These are phyloP conservation scores for Steinernema feltiae DNA, from an alignment of 1,140 invertebrate species.

Conservation along the genomic window DNA sequence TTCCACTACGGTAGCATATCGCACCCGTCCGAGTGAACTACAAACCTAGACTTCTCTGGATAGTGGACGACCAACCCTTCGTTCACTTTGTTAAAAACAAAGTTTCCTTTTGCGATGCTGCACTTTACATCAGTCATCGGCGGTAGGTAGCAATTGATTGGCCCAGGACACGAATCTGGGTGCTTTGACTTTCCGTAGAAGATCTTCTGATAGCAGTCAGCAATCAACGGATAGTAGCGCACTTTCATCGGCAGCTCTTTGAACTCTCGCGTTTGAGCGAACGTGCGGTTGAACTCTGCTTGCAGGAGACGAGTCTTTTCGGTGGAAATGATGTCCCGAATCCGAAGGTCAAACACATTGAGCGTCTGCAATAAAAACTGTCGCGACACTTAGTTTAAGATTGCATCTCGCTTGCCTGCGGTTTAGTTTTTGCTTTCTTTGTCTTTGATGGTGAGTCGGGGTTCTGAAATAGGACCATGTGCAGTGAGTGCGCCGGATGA, in stretches of 20 bases:
- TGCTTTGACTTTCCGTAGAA: constrained; percentile 1
- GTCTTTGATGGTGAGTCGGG: neutral
- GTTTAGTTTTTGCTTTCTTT: neutral
- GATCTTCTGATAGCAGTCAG: neutral
- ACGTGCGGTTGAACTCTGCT: neutral
- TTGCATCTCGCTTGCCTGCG: neutral
- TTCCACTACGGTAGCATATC: neutral
- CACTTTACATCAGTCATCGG: neutral
- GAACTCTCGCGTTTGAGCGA: neutral
- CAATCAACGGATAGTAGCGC: neutral
- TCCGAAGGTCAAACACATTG: neutral
- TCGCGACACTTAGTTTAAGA: neutral
- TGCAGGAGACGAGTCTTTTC: neutral
- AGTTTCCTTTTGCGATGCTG: neutral
- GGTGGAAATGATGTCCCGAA: neutral
- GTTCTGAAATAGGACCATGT: neutral
- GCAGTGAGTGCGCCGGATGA: neutral
- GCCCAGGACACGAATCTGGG: neutral
- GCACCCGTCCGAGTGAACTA: neutral
- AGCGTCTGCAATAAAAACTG: neutral
- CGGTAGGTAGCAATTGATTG: neutral
- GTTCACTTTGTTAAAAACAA: neutral
- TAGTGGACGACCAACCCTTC: constrained; percentile 1
- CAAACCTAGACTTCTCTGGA: neutral
- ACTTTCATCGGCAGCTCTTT: neutral